Conservation (phyloP, 2,797 vertebrate genomes). For the Hydrolagus colliei region DNA sequence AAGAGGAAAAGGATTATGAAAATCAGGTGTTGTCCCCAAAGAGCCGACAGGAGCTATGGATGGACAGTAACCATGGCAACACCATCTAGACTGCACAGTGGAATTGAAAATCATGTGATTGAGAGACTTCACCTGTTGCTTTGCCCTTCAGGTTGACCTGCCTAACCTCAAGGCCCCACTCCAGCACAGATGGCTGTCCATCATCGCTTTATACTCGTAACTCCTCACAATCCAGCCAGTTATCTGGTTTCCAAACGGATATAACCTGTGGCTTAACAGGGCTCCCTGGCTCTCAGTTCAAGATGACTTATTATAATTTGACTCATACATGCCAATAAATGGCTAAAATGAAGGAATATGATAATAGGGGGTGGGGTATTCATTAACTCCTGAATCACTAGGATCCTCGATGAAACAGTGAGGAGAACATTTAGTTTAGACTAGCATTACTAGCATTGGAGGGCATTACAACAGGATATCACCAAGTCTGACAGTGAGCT, state of each 20-base stretch:
- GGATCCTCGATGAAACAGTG: too few species aligned
- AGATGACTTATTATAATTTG: neutral
- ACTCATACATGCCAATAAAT: neutral
- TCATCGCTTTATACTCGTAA: neutral
- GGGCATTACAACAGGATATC: neutral
- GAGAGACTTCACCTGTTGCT: neutral
- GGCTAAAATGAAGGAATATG: neutral
- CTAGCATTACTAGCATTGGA: too few species aligned
- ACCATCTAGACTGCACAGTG: neutral
- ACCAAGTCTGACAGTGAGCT: neutral
- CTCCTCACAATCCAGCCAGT: neutral
- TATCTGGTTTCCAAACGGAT: neutral
- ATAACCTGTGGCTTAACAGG: too few species aligned
- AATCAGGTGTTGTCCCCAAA: neutral
- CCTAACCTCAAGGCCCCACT: too few species aligned
- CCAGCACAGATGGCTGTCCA: neutral
- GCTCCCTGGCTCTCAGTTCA: too few species aligned
- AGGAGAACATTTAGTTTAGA: too few species aligned
- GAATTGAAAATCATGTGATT: neutral
- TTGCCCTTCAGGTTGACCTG: neutral
- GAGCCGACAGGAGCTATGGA: neutral
- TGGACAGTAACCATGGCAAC: neutral
- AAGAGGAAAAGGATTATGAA: neutral
- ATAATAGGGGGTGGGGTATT: neutral
- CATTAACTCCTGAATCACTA: neutral